Percentiles rank a stretch among this genome's conserved stretches.
Conservation (phyloP, 37 sponge, comb jelly and placozoan species). For the Dysidea cf. avara region DNA sequence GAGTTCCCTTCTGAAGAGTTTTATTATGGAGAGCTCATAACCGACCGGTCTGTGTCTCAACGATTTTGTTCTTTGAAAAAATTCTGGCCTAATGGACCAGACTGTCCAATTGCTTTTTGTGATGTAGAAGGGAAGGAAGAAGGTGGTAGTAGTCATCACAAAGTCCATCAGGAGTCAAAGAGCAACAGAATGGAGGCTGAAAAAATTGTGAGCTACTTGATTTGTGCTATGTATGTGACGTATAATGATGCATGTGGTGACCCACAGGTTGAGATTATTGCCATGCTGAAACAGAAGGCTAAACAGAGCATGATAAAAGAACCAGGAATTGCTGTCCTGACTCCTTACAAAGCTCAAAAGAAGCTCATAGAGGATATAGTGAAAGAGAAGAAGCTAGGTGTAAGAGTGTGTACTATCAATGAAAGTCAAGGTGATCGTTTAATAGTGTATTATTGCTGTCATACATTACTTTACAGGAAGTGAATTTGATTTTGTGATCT, state of each 20-base stretch:
- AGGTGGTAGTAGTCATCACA: background rate
- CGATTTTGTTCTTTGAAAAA: background rate
- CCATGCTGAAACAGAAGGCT: background rate
- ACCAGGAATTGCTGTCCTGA: slow-evolving; percentile 40
- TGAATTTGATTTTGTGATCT: slow-evolving; percentile 49
- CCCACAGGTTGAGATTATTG: slow-evolving; percentile 1
- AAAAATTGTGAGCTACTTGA: background rate
- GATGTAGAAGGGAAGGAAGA: slow-evolving; percentile 58
- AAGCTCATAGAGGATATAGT: slow-evolving; percentile 1
- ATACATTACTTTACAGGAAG: no score
- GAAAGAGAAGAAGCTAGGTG: background rate
- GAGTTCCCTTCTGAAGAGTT: slow-evolving; percentile 60
- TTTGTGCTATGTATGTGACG: no score
- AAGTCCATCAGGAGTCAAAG: slow-evolving; percentile 9
- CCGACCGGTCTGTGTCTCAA: slow-evolving; percentile 14
- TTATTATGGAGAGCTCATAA: slow-evolving; percentile 39
- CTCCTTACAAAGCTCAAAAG: slow-evolving; percentile 60
- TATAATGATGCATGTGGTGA: background rate
- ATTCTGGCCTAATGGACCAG: slow-evolving; percentile 44
- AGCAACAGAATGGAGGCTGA: slow-evolving; percentile 9
- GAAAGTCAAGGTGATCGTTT: slow-evolving; percentile 55
- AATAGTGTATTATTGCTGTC: background rate
- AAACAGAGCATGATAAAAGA: background rate
- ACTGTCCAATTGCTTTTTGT: slow-evolving; percentile 57
- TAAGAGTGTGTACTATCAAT: slow-evolving; percentile 46